phyloP scores from a whole-genome alignment of 1,140 invertebrate genomes.

The Brevipalpus yothersi region DNA sequence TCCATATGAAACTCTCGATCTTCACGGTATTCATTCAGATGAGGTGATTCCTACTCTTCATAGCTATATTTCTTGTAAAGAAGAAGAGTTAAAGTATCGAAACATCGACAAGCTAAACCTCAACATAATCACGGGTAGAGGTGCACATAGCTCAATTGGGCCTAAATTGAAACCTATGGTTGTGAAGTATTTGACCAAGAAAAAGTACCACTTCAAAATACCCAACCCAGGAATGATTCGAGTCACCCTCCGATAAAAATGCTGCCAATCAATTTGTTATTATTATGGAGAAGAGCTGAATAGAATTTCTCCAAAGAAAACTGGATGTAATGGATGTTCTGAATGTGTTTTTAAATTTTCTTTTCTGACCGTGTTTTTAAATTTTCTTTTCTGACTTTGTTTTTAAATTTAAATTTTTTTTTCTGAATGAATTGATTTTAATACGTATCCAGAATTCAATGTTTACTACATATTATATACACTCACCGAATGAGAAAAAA shows the following conservation, averaged over 20 bases:
- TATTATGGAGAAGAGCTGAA: too few species aligned
- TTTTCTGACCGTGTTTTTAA: too few species aligned
- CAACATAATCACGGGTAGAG: conserved; percentile 2
- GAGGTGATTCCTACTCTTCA: background rate
- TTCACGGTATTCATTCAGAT: background rate
- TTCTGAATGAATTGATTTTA: too few species aligned
- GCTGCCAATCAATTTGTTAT: background rate
- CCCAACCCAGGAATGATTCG: background rate
- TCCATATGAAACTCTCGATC: background rate
- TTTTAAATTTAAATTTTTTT: too few species aligned
- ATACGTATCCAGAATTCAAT: too few species aligned
- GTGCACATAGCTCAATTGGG: background rate
- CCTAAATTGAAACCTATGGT: conserved; percentile 2
- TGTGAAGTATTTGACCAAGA: conserved; percentile 1
- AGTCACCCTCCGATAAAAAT: background rate
- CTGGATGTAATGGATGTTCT: too few species aligned
- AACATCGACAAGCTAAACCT: background rate
- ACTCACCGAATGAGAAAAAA: too few species aligned
- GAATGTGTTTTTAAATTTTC: too few species aligned
- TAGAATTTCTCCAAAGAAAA: too few species aligned
- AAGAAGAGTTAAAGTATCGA: background rate
- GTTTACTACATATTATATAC: too few species aligned
- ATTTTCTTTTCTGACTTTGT: too few species aligned
- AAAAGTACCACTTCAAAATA: background rate
- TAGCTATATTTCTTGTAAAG: background rate